Evolutionary conservation across 92 coral and sea anemone genomes (phyloP).

Genomic region (Parazoanthus swiftii): DNA sequence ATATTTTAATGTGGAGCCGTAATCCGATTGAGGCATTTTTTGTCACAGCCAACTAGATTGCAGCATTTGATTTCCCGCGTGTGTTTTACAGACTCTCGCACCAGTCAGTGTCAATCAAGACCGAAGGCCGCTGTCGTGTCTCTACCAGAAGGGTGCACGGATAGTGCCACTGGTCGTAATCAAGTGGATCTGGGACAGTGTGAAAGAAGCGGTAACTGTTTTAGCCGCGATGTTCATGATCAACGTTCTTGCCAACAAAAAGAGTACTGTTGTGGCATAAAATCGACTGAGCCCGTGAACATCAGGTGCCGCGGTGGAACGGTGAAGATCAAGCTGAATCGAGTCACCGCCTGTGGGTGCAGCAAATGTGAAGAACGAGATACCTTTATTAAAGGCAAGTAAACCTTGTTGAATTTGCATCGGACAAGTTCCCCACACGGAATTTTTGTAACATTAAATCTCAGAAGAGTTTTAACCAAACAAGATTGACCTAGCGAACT

Average conservation of each 20-base stretch:
- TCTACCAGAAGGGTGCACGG: slow-evolving; percentile 15
- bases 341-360: slow-evolving; percentile 32
- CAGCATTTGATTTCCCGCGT: background rate
- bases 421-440: background rate
- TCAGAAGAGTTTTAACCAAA: too few species aligned
- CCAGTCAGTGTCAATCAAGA: slow-evolving; percentile 20
- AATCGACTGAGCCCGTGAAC: slow-evolving; percentile 18
- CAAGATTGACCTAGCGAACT: too few species aligned
- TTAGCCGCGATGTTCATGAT: slow-evolving; percentile 25
- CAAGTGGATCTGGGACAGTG: slow-evolving; percentile 29
- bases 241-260: slow-evolving; percentile 41
- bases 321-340: background rate
- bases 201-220: slow-evolving; percentile 10
- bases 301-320: background rate
- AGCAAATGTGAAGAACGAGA: slow-evolving; percentile 23
- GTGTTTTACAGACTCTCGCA: slow-evolving; percentile 9
- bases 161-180: background rate
- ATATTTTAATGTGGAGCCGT: too few species aligned
- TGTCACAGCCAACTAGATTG: background rate
- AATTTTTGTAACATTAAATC: too few species aligned
- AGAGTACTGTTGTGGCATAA: slow-evolving; percentile 33
- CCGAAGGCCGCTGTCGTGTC: slow-evolving; percentile 23
- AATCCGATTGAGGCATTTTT: background rate
- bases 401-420: background rate
- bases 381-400: slow-evolving; percentile 22